Evolutionary conservation across 2,113 vertebrate genomes (phyloP).

Genomic region (Microtus ochrogaster): DNA sequence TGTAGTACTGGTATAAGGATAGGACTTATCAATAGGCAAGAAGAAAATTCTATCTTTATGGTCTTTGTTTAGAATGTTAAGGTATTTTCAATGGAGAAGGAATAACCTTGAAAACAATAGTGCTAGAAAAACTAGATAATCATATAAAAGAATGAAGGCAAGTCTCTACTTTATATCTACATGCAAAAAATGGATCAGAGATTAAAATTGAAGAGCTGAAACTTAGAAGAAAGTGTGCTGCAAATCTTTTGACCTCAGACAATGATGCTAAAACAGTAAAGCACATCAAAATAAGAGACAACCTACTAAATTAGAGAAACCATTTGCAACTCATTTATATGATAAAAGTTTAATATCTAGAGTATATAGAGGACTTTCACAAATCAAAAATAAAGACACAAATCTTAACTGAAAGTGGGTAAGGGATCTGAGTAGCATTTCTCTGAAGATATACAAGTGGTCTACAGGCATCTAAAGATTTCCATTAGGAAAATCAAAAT

Average conservation of each 20-base stretch:
- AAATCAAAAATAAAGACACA: conserved; percentile 1
- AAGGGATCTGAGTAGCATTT: not conserved
- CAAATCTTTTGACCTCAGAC: not conserved
- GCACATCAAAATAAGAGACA: not conserved
- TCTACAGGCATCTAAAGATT: not conserved
- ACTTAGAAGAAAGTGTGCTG: not conserved
- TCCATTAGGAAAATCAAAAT: conserved; percentile 37
- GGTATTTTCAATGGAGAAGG: conserved; percentile 15
- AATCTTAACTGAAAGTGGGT: not conserved
- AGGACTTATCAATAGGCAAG: not conserved
- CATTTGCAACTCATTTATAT: not conserved
- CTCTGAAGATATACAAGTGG: not conserved
- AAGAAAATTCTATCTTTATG: conserved; percentile 30
- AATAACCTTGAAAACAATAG: not conserved
- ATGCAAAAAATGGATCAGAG: conserved; percentile 28
- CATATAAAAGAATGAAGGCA: conserved; percentile 2
- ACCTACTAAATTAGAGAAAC: not conserved
- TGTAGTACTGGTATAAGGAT: not conserved
- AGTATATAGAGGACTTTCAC: conserved; percentile 1
- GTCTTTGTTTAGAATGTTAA: conserved; percentile 15
- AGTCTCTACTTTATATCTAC: not conserved
- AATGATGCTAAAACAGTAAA: conserved; percentile 2
- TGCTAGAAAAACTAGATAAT: not conserved
- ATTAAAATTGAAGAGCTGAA: not conserved
- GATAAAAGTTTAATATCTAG: not conserved